Evolutionary conservation across 2,797 vertebrate species (phyloP).

Genomic region (Melanotaenia pygmaea): DNA sequence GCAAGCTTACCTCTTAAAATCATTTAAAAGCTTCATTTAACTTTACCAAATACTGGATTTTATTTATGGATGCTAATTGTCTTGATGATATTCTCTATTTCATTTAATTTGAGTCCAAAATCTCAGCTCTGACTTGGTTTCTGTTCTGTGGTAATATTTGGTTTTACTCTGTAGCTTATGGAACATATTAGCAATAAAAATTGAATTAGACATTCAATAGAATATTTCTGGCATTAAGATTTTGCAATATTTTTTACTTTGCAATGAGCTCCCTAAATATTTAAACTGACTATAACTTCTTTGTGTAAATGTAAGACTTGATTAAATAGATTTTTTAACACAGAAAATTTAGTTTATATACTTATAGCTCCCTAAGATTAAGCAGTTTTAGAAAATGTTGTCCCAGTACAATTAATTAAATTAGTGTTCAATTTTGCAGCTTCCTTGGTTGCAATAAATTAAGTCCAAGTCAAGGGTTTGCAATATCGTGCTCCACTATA

Average conservation of each 20-base stretch:
- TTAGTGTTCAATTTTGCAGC: background rate
- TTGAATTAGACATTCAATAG: background rate
- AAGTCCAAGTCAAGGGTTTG: background rate
- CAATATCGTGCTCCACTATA: background rate
- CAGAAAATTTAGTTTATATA: background rate
- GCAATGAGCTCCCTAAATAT: background rate
- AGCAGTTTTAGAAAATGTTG: background rate
- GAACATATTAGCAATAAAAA: background rate
- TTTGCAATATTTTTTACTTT: background rate
- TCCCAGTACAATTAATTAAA: background rate
- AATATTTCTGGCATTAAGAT: background rate
- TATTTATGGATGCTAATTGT: conserved; percentile 2
- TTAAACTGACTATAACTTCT: background rate
- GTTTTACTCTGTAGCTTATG: background rate
- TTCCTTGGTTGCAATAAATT: background rate
- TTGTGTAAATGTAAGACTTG: background rate
- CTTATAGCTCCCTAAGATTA: background rate
- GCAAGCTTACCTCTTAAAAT: conserved; percentile 3
- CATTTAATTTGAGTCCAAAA: conserved; percentile 1
- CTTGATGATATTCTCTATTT: background rate
- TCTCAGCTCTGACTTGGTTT: background rate
- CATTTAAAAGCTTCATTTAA: conserved; percentile 4
- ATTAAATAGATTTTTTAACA: background rate
- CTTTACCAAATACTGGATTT: conserved; percentile 1
- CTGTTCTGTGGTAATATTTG: background rate